phyloP scores from a whole-genome alignment of 1,140 invertebrate species.

The Nylanderia fulva region DNA sequence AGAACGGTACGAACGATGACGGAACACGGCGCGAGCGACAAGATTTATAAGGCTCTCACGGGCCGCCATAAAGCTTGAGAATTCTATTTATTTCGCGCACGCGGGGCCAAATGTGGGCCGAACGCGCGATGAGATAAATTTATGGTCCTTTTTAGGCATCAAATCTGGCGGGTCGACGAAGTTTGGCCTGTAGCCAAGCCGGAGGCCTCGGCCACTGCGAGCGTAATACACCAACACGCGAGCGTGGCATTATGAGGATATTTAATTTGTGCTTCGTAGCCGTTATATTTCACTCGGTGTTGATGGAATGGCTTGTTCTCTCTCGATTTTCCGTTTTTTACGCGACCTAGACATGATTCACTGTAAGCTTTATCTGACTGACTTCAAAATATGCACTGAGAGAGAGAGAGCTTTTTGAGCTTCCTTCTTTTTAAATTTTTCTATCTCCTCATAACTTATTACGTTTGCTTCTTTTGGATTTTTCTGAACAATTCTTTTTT shows the following conservation, averaged over 20 bases:
- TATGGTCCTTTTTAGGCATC: constrained; percentile 77
- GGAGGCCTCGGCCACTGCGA: constrained; percentile 54
- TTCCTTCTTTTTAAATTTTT: background rate
- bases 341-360: constrained; percentile 65
- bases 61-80: constrained; percentile 68
- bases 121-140: constrained; percentile 75
- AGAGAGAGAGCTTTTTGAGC: no score
- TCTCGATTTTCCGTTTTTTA: constrained; percentile 63
- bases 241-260: constrained; percentile 74
- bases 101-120: constrained; percentile 69
- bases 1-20: constrained; percentile 39
- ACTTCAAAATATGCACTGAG: constrained; percentile 34
- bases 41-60: constrained; percentile 70
- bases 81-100: constrained; percentile 73
- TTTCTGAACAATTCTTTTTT: constrained; percentile 30
- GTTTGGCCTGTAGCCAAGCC: constrained; percentile 71
- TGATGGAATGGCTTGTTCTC: constrained; percentile 75
- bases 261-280: constrained; percentile 77
- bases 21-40: constrained; percentile 23
- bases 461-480: constrained; percentile 5
- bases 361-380: constrained; percentile 61
- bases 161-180: constrained; percentile 72
- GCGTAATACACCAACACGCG: constrained; percentile 68
- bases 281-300: constrained; percentile 73
- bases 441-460: background rate